Base-by-base conservation (phyloP, 1,140 invertebrate species). In the Neuroterus valhalla region DNA sequence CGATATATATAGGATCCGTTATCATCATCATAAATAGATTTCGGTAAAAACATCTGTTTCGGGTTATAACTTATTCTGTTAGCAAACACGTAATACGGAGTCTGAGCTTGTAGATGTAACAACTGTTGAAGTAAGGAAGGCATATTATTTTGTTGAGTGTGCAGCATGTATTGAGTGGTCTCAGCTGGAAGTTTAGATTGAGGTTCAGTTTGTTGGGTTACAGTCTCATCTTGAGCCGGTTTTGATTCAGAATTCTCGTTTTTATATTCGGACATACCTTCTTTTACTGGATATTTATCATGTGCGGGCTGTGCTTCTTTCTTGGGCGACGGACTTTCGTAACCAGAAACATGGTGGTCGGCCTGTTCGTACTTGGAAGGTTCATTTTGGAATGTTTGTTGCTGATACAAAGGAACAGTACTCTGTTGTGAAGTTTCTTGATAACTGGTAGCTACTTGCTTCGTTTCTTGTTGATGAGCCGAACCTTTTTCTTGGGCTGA, bases 21-120 rank as follows among this genome's bases (percentile, higher is more conserved):
- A 0, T 67, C 62, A 5, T 87, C 85, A 0, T 84, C 72, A 0
- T 83, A 73, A 6, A 89, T 48, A 0, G 85, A 86, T 66, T 89
- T 85, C 0, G 88, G 88, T 3, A 89, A 75, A 50, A 90, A 90
- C 10, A 86, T 19, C 0, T 73, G 79, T 68, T 88, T 88, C 1
- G 88, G 87, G 14, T 84, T 83, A 62, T 87, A 89, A 2, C 70
- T 11, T 19, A 90, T 90, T 6, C 82, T 77, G 76, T 90, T 89
- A 0, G 89, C 88, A 3, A 88, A 88, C 0, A 89, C 88, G 50
- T 89, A 85, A 45, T 90, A 90, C 0, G 89, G 89, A 14, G 85
- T 83, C 67, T 87, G 85, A 0, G 88, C 84, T 26, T 90, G 89
- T 43, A 83, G 85, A 2, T 86, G 81, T 2, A 90, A 23, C n/a